Percentiles rank a stretch among this genome's conserved stretches.
Conservation (phyloP, 2,888 invertebrate genomes). For the Heliconius ethilla region DNA sequence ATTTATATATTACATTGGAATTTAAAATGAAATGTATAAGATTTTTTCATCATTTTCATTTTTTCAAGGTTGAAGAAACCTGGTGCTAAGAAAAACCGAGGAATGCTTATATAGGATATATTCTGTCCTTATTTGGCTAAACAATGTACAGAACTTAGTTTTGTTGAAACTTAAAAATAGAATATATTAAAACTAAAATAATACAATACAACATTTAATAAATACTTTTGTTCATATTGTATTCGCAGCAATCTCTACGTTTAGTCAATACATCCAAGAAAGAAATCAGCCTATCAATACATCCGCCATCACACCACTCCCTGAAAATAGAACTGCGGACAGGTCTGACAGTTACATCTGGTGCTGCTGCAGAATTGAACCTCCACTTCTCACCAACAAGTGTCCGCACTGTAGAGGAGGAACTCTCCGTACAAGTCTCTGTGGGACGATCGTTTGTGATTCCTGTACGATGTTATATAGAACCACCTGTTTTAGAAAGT, state of each 20-base stretch:
- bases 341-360: slow-evolving; percentile 59
- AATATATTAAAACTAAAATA: too few relatives aligned
- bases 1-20: too few relatives aligned
- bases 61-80: too few relatives aligned
- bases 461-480: slow-evolving; percentile 65
- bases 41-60: too few relatives aligned
- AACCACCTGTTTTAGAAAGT: slow-evolving; percentile 65
- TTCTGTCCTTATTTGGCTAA: neutral
- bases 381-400: slow-evolving; percentile 59
- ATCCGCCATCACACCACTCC: slow-evolving; percentile 59
- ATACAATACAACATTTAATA: neutral
- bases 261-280: slow-evolving; percentile 63
- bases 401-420: slow-evolving; percentile 56
- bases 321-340: slow-evolving; percentile 56
- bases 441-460: slow-evolving; percentile 48
- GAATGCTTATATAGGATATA: too few relatives aligned
- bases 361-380: slow-evolving; percentile 57
- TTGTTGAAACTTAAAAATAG: neutral
- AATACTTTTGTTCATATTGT: neutral
- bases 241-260: slow-evolving; percentile 47
- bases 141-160: neutral
- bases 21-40: too few relatives aligned
- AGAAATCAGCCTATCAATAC: slow-evolving; percentile 61
- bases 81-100: too few relatives aligned
- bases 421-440: slow-evolving; percentile 56